A percentile compares a stretch with the other conserved stretches of the same genome.
Evolutionary conservation across 2,888 invertebrate genomes (phyloP).

Genomic region (Drosophila rellima): DNA sequence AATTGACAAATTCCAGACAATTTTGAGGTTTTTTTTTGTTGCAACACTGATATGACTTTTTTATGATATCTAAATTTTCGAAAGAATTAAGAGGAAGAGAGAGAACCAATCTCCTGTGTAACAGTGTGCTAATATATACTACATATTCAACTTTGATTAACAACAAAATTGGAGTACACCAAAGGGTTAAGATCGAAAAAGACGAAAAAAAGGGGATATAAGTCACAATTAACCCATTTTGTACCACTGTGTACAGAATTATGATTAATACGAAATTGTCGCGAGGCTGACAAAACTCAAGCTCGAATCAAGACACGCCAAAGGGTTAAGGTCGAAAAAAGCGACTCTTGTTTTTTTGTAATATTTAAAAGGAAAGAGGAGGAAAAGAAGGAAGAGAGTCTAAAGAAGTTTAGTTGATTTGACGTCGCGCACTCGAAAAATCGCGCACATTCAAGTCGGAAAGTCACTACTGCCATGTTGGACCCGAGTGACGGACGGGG

Average conservation of each 20-base stretch:
- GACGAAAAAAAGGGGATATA: too few species aligned
- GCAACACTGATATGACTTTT: too few species aligned
- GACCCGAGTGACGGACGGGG: slow-evolving; percentile 40
- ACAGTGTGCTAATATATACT: slow-evolving; percentile 1
- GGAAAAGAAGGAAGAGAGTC: slow-evolving; percentile 1
- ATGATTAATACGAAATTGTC: slow-evolving; percentile 62
- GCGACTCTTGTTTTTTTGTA: not conserved
- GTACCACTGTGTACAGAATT: slow-evolving; percentile 17
- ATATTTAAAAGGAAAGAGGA: not conserved
- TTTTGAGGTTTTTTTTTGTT: too few species aligned
- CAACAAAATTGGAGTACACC: not conserved
- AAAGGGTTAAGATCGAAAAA: not conserved
- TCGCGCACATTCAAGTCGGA: slow-evolving; percentile 62
- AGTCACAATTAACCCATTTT: too few species aligned
- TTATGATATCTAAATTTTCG: too few species aligned
- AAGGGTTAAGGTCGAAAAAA: slow-evolving; percentile 57
- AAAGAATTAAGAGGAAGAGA: too few species aligned
- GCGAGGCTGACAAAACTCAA: slow-evolving; percentile 21
- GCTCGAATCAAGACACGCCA: slow-evolving; percentile 15
- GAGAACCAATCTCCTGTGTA: too few species aligned
- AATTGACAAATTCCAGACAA: too few species aligned
- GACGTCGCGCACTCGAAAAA: slow-evolving; percentile 71
- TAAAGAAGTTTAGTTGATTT: slow-evolving; percentile 69
- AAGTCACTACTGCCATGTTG: slow-evolving; percentile 60
- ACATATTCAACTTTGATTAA: not conserved